Evolutionary conservation across 2,797 vertebrate species (phyloP).

Genomic region (Alcedo quadribrachys): DNA sequence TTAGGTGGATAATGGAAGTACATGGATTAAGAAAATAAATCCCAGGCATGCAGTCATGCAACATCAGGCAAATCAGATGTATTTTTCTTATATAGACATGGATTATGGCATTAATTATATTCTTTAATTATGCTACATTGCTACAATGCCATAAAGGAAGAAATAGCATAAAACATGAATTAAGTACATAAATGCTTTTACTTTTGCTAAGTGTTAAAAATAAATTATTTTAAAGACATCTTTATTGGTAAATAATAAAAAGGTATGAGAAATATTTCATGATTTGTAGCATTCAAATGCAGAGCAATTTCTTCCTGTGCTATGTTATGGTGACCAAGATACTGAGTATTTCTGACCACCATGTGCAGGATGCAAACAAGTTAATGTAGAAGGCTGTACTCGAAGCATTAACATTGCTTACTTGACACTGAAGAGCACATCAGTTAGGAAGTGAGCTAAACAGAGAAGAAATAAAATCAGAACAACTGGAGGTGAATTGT

Average conservation of each 20-base stretch:
- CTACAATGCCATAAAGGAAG: conserved; percentile 22
- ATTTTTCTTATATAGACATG: not conserved
- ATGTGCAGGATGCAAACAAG: not conserved
- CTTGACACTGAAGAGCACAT: not conserved
- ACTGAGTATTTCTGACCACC: not conserved
- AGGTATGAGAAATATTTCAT: not conserved
- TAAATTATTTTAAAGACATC: not conserved
- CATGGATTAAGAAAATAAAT: conserved; percentile 2
- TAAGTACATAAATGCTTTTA: not conserved
- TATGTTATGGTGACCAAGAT: not conserved
- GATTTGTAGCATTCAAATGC: not conserved
- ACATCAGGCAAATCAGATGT: conserved; percentile 33
- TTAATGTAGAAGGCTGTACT: not conserved
- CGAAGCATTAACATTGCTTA: not conserved
- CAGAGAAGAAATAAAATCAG: not conserved
- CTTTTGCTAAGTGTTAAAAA: not conserved
- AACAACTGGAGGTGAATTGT: not conserved
- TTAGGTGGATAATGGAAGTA: not conserved
- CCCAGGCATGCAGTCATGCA: conserved; percentile 56
- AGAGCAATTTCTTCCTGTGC: not conserved
- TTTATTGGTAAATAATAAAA: not conserved
- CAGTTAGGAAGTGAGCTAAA: conserved; percentile 4
- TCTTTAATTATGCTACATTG: conserved; percentile 9
- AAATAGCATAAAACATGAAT: conserved; percentile 79
- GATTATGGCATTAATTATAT: conserved; percentile 6